Evolutionary conservation across 2,888 invertebrate species (phyloP), one percentile per base, ranked within the genome.

Genomic region (Chorisops tibialis): DNA sequence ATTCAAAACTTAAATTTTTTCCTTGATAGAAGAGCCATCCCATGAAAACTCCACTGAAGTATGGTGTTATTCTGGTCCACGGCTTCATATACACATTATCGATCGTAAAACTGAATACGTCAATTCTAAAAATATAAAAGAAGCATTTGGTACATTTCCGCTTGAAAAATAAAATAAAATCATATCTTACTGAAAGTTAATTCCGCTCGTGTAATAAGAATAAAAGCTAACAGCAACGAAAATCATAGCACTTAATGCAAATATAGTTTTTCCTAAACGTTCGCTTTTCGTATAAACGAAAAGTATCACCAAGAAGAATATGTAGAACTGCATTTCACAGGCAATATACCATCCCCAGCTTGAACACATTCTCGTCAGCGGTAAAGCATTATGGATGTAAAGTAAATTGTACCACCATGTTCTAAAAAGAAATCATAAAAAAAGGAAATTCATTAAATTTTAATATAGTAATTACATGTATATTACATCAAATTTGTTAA

Each of bases 311-410:
- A 70, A 69, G 54, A 70, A 70, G 7, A 72, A 64, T 21, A 71
- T 49, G 24, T 70, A 72, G 64, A 69, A 71, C 52, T 73, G 72
- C 71, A 72, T 72, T 67, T 74, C 73, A 56, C 73, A 73, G 21
- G 70, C 71, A 56, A 74, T 63, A 65, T 73, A 74, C 74, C 74
- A 75, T n/a, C 71, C 73, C 71, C 73, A 71, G 1, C 71, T 71
- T 47, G 70, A 68, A 49, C 73, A 70, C 41, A 73, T 72, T 43
- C 69, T 67, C 63, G 68, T 64, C 52, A 71, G 68, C 48, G 71
- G 69, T 37, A 71, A 65, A 51, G 71, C 70, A 62, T 73, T 72
- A 52, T 68, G 69, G 56, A 71, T 69, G 60, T 72, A 71, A 5
- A 72, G 65, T 5, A 73, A 63, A 66, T 74, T 72, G 58, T 71